A percentile compares a stretch with the other conserved stretches of the same genome.
Conservation (phyloP, 2,888 invertebrate species). For the Yponomeuta cagnagella region DNA sequence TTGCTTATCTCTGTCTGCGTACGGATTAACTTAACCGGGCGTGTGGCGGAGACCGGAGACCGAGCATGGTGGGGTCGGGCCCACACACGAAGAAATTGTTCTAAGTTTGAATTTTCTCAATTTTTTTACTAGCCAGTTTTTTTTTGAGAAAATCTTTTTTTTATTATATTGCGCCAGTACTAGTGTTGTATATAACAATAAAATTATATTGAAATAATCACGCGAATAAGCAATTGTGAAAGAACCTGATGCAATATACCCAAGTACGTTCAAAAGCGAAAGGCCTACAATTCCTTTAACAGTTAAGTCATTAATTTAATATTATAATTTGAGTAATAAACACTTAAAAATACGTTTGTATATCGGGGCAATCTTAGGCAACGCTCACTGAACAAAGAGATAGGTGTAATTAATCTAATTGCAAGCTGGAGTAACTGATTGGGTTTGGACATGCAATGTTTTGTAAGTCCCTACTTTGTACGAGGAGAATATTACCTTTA, state of each 20-base stretch:
- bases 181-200: no score
- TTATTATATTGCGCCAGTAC: no score
- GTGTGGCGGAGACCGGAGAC: slow-evolving; percentile 25
- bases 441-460: not conserved
- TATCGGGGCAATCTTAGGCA: not conserved
- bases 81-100: slow-evolving; percentile 38
- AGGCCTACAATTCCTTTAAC: not conserved
- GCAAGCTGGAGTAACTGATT: not conserved
- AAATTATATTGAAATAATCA: not conserved
- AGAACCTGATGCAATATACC: not conserved
- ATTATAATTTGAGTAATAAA: not conserved
- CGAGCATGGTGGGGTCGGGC: slow-evolving; percentile 30
- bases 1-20: slow-evolving; percentile 29
- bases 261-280: not conserved
- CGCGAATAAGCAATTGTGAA: not conserved
- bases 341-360: not conserved
- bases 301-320: slow-evolving; percentile 1
- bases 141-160: not conserved
- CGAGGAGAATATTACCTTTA: no score
- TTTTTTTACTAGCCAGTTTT: not conserved
- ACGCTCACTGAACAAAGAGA: slow-evolving; percentile 1
- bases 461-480: not conserved
- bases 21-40: slow-evolving; percentile 35
- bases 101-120: slow-evolving; percentile 29
- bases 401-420: not conserved